phyloP scores from a whole-genome alignment of 2,797 vertebrate species.

The Acanthiza pusilla region DNA sequence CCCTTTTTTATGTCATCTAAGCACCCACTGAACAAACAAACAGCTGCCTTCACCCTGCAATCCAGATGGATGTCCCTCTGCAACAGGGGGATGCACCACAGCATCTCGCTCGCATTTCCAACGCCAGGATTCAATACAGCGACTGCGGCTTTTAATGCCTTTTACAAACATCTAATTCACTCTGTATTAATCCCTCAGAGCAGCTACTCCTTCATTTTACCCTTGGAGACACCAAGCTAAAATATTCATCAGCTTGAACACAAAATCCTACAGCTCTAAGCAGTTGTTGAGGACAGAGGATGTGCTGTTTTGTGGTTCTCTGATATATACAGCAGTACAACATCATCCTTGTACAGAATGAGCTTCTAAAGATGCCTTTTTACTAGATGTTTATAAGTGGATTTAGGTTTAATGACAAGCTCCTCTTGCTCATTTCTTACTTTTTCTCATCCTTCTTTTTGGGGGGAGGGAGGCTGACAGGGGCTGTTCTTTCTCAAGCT shows the following conservation, averaged over 20 bases:
- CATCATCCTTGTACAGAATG: neutral
- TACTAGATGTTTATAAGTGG: neutral
- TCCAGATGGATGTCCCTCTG: neutral
- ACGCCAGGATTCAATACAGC: fast-evolving
- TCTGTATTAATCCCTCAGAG: neutral
- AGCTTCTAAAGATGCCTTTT: conserved; percentile 6
- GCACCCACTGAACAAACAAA: neutral
- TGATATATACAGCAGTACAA: neutral
- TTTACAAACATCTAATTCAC: neutral
- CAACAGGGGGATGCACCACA: neutral
- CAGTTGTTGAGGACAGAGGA: neutral
- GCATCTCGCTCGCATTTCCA: neutral
- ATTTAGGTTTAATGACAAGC: neutral
- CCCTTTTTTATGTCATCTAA: neutral
- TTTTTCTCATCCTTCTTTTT: neutral
- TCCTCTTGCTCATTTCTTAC: neutral
- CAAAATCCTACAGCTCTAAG: neutral
- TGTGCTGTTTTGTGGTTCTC: neutral
- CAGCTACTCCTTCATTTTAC: neutral
- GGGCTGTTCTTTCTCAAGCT: neutral
- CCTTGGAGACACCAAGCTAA: neutral
- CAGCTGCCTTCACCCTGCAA: neutral
- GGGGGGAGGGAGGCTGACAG: neutral
- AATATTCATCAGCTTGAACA: neutral
- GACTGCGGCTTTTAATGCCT: neutral